Evolutionary conservation across 1,140 invertebrate species (phyloP), one percentile per base, ranked within the genome.

Genomic region (Batillaria attramentaria): DNA sequence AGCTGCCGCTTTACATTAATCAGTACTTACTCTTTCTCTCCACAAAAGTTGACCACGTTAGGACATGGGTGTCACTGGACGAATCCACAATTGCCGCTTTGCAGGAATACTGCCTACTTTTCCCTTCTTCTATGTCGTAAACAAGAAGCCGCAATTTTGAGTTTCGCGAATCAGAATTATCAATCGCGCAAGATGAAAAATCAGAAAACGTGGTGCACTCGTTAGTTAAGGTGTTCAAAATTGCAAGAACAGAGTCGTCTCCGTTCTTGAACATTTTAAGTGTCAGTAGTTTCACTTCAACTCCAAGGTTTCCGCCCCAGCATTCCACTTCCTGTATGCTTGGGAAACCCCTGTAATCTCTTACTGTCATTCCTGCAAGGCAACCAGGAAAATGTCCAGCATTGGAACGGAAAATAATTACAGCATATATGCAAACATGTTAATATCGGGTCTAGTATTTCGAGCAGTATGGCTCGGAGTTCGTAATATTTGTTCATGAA

Each of bases 261-360:
- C 54, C n/a, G 6, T 42, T n/a, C 28, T 41, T 75, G 28, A 33
- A 39, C 50, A 75, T 24, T 35, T 42, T 75, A 2, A 75, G 39
- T 3, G 73, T 62, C 2, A 75, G 42, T 13, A 75, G 37, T 75
- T 75, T 75, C 24, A 62, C 54, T 35, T 75, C 73, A 3, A 37
- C 0, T 33, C 62, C 62, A 18, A 75, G 42, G 24, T 75, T 35
- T 10, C 24, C 73, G 16, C 73, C 73, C 42, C n/a, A 75, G 37
- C 73, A 75, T 75, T 75, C 73, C 57, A 75, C 54, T 75, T 75
- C 73, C 54, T 75, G 54, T 62, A 75, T 41, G 18, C 73, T 75
- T 54, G 73, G 73, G 31, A 62, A 62, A 2, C 57, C 73, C 42
- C 57, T 57, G 57, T 62, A 75, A 42, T 65, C 24, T 20, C 73